These are phyloP conservation scores for Diachasmimorpha longicaudata DNA, from an alignment of 1,140 invertebrate species.

Conservation along the genomic window DNA sequence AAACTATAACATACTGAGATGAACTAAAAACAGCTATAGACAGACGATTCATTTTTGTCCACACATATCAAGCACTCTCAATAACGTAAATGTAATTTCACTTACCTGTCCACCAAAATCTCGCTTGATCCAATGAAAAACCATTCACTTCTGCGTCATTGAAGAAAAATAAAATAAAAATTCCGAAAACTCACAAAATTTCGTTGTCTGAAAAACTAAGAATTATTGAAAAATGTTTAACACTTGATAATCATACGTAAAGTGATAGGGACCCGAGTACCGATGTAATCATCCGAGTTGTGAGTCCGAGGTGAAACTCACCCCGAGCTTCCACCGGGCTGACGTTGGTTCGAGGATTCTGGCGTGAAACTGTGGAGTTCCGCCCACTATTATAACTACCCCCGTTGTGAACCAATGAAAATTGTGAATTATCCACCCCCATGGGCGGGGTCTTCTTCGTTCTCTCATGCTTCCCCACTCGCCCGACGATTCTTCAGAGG, in stretches of 20 bases:
- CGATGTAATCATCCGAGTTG: background rate
- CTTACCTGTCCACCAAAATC: background rate
- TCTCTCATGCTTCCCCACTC: slow-evolving; percentile 26
- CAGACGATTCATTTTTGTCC: background rate
- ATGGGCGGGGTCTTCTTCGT: slow-evolving; percentile 23
- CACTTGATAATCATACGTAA: background rate
- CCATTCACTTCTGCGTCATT: background rate
- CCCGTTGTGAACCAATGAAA: slow-evolving; percentile 15
- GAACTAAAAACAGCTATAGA: too few relatives aligned
- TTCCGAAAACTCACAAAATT: too few relatives aligned
- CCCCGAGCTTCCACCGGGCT: background rate
- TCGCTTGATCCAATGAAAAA: background rate
- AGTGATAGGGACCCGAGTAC: background rate
- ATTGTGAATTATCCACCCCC: background rate
- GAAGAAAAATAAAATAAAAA: too few relatives aligned
- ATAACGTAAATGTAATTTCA: background rate
- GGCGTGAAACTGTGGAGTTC: background rate
- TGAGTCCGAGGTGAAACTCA: slow-evolving; percentile 11
- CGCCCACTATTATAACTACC: slow-evolving; percentile 22
- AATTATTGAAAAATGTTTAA: background rate
- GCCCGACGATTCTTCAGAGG: slow-evolving; percentile 45
- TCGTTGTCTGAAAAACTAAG: too few relatives aligned
- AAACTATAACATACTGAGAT: too few relatives aligned
- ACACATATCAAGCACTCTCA: background rate
- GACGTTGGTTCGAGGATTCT: background rate